A percentile compares a stretch with the other conserved stretches of the same genome.
Evolutionary conservation across 1,140 invertebrate species (phyloP).

Genomic region (Neuroterus valhalla): DNA sequence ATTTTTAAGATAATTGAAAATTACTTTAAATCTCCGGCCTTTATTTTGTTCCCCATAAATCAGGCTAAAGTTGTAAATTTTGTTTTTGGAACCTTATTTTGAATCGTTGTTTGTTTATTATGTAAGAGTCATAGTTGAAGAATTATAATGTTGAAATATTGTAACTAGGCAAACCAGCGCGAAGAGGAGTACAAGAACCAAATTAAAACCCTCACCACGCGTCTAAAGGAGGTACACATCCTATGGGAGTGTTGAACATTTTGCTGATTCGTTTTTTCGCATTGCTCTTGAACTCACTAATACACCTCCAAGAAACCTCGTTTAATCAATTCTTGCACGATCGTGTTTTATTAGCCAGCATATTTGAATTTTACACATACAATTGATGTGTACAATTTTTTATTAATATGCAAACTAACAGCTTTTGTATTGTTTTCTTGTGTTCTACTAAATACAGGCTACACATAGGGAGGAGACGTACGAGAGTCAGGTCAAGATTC

Average conservation of each 20-base stretch:
- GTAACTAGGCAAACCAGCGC: slow-evolving; percentile 96
- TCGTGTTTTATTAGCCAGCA: background rate
- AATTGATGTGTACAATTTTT: background rate
- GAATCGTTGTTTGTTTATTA: background rate
- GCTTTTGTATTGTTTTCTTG: slow-evolving; percentile 62
- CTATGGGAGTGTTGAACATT: slow-evolving; percentile 69
- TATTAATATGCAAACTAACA: slow-evolving; percentile 44
- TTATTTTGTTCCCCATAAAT: background rate
- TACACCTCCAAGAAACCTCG: slow-evolving; percentile 37
- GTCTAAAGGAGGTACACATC: slow-evolving; percentile 96
- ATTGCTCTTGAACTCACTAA: slow-evolving; percentile 41
- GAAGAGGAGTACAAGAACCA: slow-evolving; percentile 99
- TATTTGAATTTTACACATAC: slow-evolving; percentile 6
- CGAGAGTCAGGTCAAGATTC: slow-evolving; percentile 93
- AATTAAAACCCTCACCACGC: slow-evolving; percentile 98
- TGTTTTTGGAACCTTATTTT: background rate
- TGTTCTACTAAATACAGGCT: slow-evolving; percentile 80
- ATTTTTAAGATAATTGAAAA: slow-evolving; percentile 31
- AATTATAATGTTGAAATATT: slow-evolving; percentile 48
- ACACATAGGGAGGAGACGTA: slow-evolving; percentile 97
- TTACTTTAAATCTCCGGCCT: slow-evolving; percentile 27
- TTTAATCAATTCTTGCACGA: slow-evolving; percentile 38
- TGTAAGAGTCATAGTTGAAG: background rate
- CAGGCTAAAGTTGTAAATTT: background rate
- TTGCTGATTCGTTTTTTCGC: slow-evolving; percentile 54